phyloP scores from a whole-genome alignment of 2,113 vertebrate species.

The Colaptes auratus region DNA sequence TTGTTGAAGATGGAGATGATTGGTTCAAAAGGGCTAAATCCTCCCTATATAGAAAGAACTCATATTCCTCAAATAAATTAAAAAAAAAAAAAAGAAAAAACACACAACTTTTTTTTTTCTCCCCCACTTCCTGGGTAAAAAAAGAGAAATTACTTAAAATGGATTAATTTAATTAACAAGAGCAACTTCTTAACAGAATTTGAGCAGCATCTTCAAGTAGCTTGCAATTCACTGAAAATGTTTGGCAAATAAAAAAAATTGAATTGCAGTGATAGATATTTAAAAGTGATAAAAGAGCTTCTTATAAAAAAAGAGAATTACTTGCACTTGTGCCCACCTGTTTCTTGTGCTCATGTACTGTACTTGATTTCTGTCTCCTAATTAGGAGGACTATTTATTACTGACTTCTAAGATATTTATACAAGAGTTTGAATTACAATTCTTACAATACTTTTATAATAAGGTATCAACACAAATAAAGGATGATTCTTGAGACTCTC shows the following conservation, averaged over 20 bases:
- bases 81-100: background rate
- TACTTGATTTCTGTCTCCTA: conserved; percentile 43
- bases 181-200: background rate
- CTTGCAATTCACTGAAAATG: background rate
- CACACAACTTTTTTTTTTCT: background rate
- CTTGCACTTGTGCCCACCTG: conserved; percentile 36
- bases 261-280: background rate
- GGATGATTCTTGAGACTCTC: background rate
- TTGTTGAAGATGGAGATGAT: background rate
- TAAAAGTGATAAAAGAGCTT: background rate
- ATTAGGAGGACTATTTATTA: conserved; percentile 56
- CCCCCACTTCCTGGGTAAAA: background rate
- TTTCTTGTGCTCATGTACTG: conserved; percentile 15
- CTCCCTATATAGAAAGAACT: background rate
- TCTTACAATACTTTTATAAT: conserved; percentile 18
- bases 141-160: conserved; percentile 6
- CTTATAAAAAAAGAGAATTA: conserved; percentile 27
- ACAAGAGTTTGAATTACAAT: background rate
- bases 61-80: background rate
- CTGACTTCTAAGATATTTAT: background rate
- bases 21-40: background rate
- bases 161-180: conserved; percentile 24
- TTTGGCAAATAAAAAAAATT: conserved; percentile 13
- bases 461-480: background rate
- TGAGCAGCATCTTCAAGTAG: background rate